A percentile compares a stretch with the other conserved stretches of the same genome.
Evolutionary conservation across 2,888 invertebrate genomes (phyloP).

Genomic region (Camptogramma bilineatum): DNA sequence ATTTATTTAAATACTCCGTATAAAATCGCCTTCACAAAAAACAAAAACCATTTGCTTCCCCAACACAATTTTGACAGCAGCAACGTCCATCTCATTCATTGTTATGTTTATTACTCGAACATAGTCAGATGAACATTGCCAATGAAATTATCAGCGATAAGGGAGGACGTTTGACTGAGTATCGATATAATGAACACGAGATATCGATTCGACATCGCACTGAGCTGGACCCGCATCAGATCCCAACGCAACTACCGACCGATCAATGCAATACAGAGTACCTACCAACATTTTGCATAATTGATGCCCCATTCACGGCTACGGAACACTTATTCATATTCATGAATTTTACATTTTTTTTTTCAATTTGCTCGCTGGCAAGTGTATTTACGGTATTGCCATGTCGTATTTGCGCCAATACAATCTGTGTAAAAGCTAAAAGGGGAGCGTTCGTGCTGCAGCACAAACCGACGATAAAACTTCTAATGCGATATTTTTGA

Average conservation of each 20-base stretch:
- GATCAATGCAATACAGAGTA: conserved; percentile 74
- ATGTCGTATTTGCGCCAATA: conserved; percentile 74
- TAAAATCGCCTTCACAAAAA: background rate
- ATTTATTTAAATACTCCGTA: background rate
- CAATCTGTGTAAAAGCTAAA: conserved; percentile 76
- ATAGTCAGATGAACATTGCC: conserved; percentile 57
- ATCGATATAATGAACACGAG: conserved; percentile 55
- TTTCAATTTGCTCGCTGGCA: conserved; percentile 78
- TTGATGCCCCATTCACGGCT: conserved; percentile 80
- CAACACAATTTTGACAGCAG: conserved; percentile 33
- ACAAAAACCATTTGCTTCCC: conserved; percentile 24
- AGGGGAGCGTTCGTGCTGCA: conserved; percentile 54
- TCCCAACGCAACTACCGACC: conserved; percentile 51
- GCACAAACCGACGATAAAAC: conserved; percentile 62
- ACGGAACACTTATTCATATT: conserved; percentile 81
- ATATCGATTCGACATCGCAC: conserved; percentile 54
- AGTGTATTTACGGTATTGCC: conserved; percentile 76
- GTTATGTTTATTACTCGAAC: conserved; percentile 59
- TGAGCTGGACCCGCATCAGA: conserved; percentile 58
- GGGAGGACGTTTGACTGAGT: conserved; percentile 55
- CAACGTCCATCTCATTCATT: conserved; percentile 52
- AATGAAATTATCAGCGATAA: conserved; percentile 55
- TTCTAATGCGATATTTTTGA: conserved; percentile 73
- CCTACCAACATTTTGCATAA: conserved; percentile 78
- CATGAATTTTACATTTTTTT: conserved; percentile 80